Evolutionary conservation across 2,888 invertebrate species (phyloP).

Genomic region (Eupsilia transversa): DNA sequence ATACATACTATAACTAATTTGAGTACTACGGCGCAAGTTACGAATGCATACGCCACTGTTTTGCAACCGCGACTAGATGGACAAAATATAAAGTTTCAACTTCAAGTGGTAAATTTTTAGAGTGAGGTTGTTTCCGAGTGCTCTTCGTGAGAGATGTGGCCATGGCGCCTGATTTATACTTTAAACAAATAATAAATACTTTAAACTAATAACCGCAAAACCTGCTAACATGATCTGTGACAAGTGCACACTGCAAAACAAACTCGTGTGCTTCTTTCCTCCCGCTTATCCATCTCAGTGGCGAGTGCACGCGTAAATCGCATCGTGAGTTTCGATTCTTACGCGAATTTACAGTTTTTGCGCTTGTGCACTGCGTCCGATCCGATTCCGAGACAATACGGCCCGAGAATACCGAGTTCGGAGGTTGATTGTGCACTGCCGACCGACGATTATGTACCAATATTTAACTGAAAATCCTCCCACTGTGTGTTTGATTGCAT

Average conservation of each 20-base stretch:
- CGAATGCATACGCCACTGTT: conserved; percentile 19
- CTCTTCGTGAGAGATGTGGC: not conserved
- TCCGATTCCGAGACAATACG: conserved; percentile 57
- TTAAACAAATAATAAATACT: not conserved
- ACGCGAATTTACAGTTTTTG: conserved; percentile 57
- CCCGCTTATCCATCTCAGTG: not conserved
- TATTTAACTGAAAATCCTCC: conserved; percentile 4
- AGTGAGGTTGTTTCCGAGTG: not conserved
- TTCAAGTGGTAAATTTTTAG: not conserved
- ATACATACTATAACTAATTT: conserved; percentile 38
- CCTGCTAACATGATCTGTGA: not conserved
- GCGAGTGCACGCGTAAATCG: conserved; percentile 28
- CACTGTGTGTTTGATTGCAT: conserved; percentile 39
- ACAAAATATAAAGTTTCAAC: conserved; percentile 2
- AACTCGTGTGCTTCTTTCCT: not conserved
- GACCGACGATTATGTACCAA: conserved; percentile 3
- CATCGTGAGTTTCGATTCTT: conserved; percentile 34
- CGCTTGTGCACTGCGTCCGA: conserved; percentile 58
- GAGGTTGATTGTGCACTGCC: conserved; percentile 26
- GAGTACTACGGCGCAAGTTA: conserved; percentile 18
- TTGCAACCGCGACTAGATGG: not conserved
- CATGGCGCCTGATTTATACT: not conserved
- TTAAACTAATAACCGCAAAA: not conserved
- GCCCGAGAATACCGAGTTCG: conserved; percentile 24
- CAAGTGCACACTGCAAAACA: not conserved